phyloP scores from a whole-genome alignment of 2,888 invertebrate genomes.

The Aradus depressus region DNA sequence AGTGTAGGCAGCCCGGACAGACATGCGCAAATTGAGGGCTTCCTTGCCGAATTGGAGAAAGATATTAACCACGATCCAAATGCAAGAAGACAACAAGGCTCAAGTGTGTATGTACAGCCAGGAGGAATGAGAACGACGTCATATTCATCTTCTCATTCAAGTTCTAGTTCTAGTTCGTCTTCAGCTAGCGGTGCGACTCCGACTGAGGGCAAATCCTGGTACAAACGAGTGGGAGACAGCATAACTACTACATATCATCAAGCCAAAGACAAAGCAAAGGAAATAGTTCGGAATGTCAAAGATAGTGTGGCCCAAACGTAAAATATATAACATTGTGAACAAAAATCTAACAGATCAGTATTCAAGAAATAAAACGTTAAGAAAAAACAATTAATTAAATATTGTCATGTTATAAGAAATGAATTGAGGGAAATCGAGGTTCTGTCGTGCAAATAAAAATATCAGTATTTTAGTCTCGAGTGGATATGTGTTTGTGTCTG shows the following conservation, averaged over 20 bases:
- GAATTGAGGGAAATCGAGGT: too few relatives aligned
- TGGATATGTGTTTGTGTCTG: too few relatives aligned
- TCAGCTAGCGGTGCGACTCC: conserved; percentile 25
- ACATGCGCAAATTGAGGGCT: conserved; percentile 7
- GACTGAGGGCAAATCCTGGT: conserved; percentile 30
- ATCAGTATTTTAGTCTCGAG: too few relatives aligned
- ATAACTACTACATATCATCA: conserved; percentile 43
- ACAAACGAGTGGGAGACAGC: conserved; percentile 44
- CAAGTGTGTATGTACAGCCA: conserved; percentile 26
- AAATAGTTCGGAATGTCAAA: conserved; percentile 32
- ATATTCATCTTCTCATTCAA: too few relatives aligned
- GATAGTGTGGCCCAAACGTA: conserved; percentile 7
- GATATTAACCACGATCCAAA: conserved; percentile 31
- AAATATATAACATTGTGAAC: background rate
- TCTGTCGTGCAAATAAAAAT: too few relatives aligned
- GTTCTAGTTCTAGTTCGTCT: background rate
- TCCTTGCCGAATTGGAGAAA: conserved; percentile 30
- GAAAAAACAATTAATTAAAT: too few relatives aligned
- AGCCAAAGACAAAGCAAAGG: conserved; percentile 44
- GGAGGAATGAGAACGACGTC: background rate
- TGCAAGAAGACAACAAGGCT: conserved; percentile 35
- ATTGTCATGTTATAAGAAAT: too few relatives aligned
- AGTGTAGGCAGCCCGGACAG: background rate
- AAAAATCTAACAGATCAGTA: too few relatives aligned
- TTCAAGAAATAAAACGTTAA: too few relatives aligned